phyloP scores from a whole-genome alignment of 2,888 invertebrate genomes.

The Nemotelus pantherinus region DNA sequence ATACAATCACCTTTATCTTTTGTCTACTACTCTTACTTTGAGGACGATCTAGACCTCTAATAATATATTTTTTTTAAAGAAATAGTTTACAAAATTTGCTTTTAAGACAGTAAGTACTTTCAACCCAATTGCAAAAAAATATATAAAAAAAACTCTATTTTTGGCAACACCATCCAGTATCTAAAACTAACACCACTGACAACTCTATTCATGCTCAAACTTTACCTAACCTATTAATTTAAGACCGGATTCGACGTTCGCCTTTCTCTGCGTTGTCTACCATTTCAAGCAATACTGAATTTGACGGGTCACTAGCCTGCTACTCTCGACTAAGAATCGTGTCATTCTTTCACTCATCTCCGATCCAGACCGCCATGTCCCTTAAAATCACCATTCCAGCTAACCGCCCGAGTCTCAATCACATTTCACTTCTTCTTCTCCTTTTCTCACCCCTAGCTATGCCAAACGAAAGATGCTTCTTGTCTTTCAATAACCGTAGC shows the following conservation, averaged over 20 bases:
- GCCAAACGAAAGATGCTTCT: conserved; percentile 46
- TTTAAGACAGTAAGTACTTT: too few relatives aligned
- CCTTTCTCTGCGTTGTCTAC: conserved; percentile 28
- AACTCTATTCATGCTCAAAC: too few relatives aligned
- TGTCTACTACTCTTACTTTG: too few relatives aligned
- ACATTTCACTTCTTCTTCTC: conserved; percentile 36
- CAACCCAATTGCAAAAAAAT: too few relatives aligned
- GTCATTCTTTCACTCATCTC: neutral
- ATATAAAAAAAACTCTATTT: too few relatives aligned
- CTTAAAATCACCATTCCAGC: neutral
- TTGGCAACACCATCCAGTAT: too few relatives aligned
- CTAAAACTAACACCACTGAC: too few relatives aligned
- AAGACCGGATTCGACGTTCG: conserved; percentile 37
- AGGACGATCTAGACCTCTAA: too few relatives aligned
- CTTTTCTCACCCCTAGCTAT: conserved; percentile 37
- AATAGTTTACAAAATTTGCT: too few relatives aligned
- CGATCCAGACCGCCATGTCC: conserved; percentile 35
- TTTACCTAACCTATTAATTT: conserved; percentile 13
- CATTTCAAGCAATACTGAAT: conserved; percentile 49
- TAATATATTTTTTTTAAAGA: too few relatives aligned
- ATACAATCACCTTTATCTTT: too few relatives aligned
- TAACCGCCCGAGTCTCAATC: conserved; percentile 41
- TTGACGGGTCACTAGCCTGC: conserved; percentile 47
- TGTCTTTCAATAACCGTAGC: conserved; percentile 49
- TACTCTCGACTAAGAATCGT: conserved; percentile 4